These are phyloP conservation scores for Stigmatopora argus DNA, from an alignment of 2,113 vertebrate genomes.

Conservation along the genomic window DNA sequence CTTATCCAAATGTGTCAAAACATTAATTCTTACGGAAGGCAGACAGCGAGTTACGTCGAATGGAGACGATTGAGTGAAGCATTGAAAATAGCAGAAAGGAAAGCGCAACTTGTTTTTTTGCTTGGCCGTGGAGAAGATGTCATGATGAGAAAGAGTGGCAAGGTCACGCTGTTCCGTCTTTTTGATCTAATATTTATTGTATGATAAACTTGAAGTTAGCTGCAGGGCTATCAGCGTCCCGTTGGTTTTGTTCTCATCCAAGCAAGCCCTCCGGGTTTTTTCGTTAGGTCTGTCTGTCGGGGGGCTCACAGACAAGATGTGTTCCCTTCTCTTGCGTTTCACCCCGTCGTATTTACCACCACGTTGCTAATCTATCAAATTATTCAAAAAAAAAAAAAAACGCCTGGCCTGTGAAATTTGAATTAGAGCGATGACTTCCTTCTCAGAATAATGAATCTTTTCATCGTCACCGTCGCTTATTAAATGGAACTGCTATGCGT, in stretches of 20 bases:
- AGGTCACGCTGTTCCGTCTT: slow-evolving; percentile 50
- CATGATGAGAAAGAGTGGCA: slow-evolving; percentile 48
- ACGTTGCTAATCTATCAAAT: slow-evolving; percentile 13
- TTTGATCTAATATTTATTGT: slow-evolving; percentile 58
- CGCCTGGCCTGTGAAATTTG: neutral
- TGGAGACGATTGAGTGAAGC: slow-evolving; percentile 36
- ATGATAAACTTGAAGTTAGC: slow-evolving; percentile 53
- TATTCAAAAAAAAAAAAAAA: neutral
- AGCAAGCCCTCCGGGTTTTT: slow-evolving; percentile 49
- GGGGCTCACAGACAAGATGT: slow-evolving; percentile 27
- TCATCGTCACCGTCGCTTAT: neutral
- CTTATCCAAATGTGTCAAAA: slow-evolving; percentile 76
- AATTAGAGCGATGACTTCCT: neutral
- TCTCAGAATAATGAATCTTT: slow-evolving; percentile 2
- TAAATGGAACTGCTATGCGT: neutral
- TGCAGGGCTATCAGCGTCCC: slow-evolving; percentile 42
- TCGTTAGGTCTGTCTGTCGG: slow-evolving; percentile 39
- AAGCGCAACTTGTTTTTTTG: slow-evolving; percentile 52
- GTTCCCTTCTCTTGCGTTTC: slow-evolving; percentile 28
- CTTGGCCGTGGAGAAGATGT: slow-evolving; percentile 57
- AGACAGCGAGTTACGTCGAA: slow-evolving; percentile 64
- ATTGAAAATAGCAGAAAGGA: slow-evolving; percentile 35
- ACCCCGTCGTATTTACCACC: slow-evolving; percentile 10
- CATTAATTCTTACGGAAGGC: slow-evolving; percentile 66
- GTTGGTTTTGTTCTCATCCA: slow-evolving; percentile 49